Evolutionary conservation across 2,888 invertebrate species (phyloP).

Genomic region (Acanthococcus lagerstroemiae): DNA sequence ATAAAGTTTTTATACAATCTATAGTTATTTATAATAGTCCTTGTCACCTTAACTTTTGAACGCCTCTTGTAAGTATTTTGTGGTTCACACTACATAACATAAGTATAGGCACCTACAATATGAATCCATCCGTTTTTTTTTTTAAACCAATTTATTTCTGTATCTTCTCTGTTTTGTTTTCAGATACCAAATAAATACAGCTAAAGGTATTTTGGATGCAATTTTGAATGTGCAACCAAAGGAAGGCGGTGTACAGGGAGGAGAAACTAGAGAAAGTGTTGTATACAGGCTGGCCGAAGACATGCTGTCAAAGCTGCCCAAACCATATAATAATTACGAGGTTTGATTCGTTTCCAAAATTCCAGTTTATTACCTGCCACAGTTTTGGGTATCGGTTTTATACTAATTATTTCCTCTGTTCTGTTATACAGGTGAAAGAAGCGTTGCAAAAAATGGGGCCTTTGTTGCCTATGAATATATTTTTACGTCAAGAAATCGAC

Average conservation of each 20-base stretch:
- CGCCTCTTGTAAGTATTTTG: no score
- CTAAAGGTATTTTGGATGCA: slow-evolving; percentile 84
- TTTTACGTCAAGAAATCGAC: slow-evolving; percentile 62
- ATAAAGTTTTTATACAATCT: no score
- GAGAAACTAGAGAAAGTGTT: slow-evolving; percentile 84
- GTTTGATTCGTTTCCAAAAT: slow-evolving; percentile 41
- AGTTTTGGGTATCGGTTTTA: no score
- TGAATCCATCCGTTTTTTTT: no score
- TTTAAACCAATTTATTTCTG: no score
- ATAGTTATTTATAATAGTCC: no score
- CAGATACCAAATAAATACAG: slow-evolving; percentile 87
- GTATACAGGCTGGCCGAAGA: slow-evolving; percentile 87
- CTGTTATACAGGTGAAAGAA: slow-evolving; percentile 54
- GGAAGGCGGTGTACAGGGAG: slow-evolving; percentile 80
- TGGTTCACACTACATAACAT: no score
- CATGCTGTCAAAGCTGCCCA: slow-evolving; percentile 78
- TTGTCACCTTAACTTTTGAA: no score
- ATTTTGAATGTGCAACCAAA: slow-evolving; percentile 96
- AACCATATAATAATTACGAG: slow-evolving; percentile 79
- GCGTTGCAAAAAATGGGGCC: slow-evolving; percentile 84
- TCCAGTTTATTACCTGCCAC: no score
- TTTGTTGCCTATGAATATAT: slow-evolving; percentile 90
- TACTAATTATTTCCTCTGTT: not conserved
- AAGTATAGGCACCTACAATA: no score
- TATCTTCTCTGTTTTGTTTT: no score